These are phyloP conservation scores for Lasioglossum villosulum DNA, from an alignment of 2,888 invertebrate species.

Conservation along the genomic window DNA sequence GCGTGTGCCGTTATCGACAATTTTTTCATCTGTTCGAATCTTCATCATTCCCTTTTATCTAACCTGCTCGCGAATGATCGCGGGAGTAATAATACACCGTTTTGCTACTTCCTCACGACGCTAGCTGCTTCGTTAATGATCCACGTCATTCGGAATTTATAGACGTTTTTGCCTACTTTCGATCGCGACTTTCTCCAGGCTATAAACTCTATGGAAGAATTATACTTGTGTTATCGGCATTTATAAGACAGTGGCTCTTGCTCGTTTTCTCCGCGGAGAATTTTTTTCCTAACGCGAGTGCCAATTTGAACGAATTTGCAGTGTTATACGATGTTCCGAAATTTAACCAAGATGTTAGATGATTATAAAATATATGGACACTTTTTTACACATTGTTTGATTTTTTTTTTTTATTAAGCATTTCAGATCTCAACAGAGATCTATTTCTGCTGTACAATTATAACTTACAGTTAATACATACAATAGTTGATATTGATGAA, in stretches of 20 bases:
- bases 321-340: background rate
- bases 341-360: too few species aligned
- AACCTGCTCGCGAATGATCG: background rate
- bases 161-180: constrained; percentile 5
- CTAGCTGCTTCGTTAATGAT: constrained; percentile 23
- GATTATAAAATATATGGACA: too few species aligned
- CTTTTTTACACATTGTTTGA: too few species aligned
- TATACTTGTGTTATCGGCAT: background rate
- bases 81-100: constrained; percentile 17
- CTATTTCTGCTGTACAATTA: too few species aligned
- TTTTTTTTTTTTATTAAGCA: too few species aligned
- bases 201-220: background rate
- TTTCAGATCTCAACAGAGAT: too few species aligned
- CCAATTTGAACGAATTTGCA: background rate
- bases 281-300: background rate
- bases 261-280: background rate
- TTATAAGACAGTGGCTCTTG: constrained; percentile 5
- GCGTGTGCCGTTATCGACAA: constrained; percentile 40
- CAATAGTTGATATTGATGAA: too few species aligned
- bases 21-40: background rate
- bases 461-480: too few species aligned
- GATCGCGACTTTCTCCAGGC: background rate
- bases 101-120: constrained; percentile 20
- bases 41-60: constrained; percentile 3
- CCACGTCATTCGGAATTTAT: constrained; percentile 25